phyloP scores from a whole-genome alignment of 1,140 invertebrate species.

The Heliconius eleuchia region DNA sequence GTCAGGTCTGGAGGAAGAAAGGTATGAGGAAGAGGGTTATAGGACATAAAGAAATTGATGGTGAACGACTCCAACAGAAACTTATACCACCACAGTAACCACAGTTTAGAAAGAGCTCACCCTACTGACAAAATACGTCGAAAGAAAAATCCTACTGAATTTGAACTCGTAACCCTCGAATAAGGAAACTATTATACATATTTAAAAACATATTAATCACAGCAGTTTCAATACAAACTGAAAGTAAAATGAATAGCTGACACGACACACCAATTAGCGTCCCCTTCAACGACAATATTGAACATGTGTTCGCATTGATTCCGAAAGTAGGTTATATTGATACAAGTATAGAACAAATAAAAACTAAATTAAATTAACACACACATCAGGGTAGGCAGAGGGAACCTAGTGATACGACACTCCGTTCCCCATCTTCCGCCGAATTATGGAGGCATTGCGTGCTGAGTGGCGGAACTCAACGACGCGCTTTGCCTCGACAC shows the following conservation, averaged over 20 bases:
- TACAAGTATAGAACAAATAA: background rate
- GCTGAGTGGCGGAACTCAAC: no score
- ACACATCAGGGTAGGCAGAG: no score
- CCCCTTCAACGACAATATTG: background rate
- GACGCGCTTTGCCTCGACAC: no score
- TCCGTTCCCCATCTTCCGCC: no score
- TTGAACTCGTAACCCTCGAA: background rate
- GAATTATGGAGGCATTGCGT: no score
- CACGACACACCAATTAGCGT: background rate
- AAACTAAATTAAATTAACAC: no score
- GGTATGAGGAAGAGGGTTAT: no score
- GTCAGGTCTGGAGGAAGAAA: no score
- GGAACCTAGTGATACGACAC: no score
- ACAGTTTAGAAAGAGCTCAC: background rate
- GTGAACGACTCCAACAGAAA: background rate
- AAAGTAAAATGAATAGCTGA: conserved; percentile 4
- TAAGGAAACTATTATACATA: background rate
- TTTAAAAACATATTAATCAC: conserved; percentile 8
- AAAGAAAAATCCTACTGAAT: background rate
- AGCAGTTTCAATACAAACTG: conserved; percentile 3
- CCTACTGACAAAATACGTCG: background rate
- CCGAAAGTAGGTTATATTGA: background rate
- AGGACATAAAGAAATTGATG: no score
- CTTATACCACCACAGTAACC: no score
- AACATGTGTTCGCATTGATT: background rate